Base-by-base conservation (phyloP, 1,140 invertebrate species). In the Tetraneura akinire region DNA sequence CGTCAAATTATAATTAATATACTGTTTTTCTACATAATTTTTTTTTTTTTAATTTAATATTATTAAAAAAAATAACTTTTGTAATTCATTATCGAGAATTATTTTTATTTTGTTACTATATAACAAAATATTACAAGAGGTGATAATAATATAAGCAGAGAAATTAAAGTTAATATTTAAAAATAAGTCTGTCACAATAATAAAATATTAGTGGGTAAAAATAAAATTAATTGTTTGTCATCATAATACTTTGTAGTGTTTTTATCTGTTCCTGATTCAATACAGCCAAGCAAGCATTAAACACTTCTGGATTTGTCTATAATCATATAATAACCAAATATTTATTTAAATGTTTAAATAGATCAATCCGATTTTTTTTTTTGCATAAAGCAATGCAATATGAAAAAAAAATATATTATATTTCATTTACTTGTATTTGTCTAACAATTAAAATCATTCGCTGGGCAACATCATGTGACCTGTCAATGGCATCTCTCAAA, bases 401-500 rank as follows among this genome's bases (percentile, higher is more conserved):
- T n/a, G n/a, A n/a, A n/a, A n/a, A n/a, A n/a, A n/a, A n/a, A n/a
- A n/a, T n/a, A 47, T 47, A 47, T 47, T 14, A 47, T 29, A 37
- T 42, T 42, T 32, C 18, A 62, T 45, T 74, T 55, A 81, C 80
- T 21, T 81, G 80, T 37, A 81, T 66, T 55, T 76, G 57, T 45
- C 49, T 88, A 80, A 93, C 89, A 76, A 95, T 92, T 81, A 91
- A 90, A 62, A 92, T 84, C 85, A 94, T 89, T 83, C 92, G 87
- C 76, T 88, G 85, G 82, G 89, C 89, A 45, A 91, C 88, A 55
- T 87, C 86, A 83, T 90, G 89, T 26, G 91, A 89, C 16, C 88
- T 85, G 51, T 92, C 89, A 49, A 99, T 88, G 23, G 93, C 94
- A 84, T 95, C 93, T 84, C 90, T 90, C 78, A 88, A 87, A 85